Conservation (phyloP, 2,888 invertebrate genomes). For the Hyppa rectilinea region DNA sequence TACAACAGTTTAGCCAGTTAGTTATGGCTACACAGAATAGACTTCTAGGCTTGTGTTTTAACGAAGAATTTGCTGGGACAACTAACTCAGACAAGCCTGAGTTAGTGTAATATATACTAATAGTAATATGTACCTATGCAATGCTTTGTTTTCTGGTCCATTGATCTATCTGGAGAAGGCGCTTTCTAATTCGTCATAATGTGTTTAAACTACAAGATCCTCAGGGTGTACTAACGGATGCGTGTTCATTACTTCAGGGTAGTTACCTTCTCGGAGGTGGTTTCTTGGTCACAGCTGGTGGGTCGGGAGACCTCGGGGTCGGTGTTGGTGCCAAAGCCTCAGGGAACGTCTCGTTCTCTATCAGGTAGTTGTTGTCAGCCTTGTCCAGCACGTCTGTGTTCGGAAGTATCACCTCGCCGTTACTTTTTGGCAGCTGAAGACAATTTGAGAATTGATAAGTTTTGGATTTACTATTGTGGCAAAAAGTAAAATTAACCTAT, state of each 20-base stretch:
- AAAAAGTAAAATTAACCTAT: not conserved
- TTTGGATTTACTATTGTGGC: not conserved
- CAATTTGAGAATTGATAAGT: not conserved
- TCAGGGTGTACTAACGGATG: not conserved
- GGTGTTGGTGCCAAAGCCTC: conserved; percentile 82
- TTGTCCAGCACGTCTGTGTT: conserved; percentile 76
- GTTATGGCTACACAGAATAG: not conserved
- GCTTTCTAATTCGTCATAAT: not conserved
- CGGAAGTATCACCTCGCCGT: conserved; percentile 74
- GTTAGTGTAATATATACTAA: too few relatives aligned
- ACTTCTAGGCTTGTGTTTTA: not conserved
- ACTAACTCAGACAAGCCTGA: too few relatives aligned
- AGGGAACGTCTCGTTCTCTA: conserved; percentile 87
- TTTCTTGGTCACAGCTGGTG: conserved; percentile 69
- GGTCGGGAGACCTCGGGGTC: conserved; percentile 82
- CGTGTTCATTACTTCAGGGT: not conserved
- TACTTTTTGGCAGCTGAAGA: conserved; percentile 75
- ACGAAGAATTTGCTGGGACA: not conserved
- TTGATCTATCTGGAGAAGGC: not conserved
- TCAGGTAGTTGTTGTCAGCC: conserved; percentile 75
- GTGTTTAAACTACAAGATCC: not conserved
- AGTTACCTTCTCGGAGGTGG: conserved; percentile 69
- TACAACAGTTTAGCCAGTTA: not conserved
- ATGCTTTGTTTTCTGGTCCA: not conserved
- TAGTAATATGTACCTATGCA: not conserved